Evolutionary conservation across 2,888 invertebrate species (phyloP).

Genomic region (Nyleta sp.): DNA sequence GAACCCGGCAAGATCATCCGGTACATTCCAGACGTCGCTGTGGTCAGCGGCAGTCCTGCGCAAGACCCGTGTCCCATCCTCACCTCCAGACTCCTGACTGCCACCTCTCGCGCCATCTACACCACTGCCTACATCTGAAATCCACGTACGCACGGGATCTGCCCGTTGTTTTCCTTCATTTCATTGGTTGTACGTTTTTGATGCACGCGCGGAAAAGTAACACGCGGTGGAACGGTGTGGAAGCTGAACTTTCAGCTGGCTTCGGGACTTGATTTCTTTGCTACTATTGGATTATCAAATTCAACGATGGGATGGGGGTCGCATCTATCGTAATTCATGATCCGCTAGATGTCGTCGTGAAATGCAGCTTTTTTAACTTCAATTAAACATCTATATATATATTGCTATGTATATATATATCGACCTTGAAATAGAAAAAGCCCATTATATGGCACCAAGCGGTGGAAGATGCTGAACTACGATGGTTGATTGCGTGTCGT

Average conservation of each 20-base stretch:
- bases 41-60: conserved; percentile 72
- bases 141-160: conserved; percentile 30
- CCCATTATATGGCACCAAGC: no score
- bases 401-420: no score
- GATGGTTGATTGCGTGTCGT: no score
- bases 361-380: no score
- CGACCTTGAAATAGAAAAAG: no score
- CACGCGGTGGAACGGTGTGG: background rate
- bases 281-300: no score
- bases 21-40: conserved; percentile 77
- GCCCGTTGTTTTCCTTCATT: conserved; percentile 14
- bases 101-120: conserved; percentile 79
- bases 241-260: conserved; percentile 3
- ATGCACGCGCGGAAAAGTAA: conserved; percentile 14
- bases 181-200: conserved; percentile 18
- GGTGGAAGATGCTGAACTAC: no score
- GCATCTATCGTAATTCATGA: no score
- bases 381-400: no score
- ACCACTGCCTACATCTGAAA: conserved; percentile 80
- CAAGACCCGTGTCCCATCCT: conserved; percentile 78
- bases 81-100: conserved; percentile 78
- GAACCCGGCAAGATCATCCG: conserved; percentile 66
- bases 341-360: no score
- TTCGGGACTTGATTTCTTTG: no score
- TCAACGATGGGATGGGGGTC: no score